Evolutionary conservation across 2,888 invertebrate genomes (phyloP).

Genomic region (Lasioglossum leucozonium): DNA sequence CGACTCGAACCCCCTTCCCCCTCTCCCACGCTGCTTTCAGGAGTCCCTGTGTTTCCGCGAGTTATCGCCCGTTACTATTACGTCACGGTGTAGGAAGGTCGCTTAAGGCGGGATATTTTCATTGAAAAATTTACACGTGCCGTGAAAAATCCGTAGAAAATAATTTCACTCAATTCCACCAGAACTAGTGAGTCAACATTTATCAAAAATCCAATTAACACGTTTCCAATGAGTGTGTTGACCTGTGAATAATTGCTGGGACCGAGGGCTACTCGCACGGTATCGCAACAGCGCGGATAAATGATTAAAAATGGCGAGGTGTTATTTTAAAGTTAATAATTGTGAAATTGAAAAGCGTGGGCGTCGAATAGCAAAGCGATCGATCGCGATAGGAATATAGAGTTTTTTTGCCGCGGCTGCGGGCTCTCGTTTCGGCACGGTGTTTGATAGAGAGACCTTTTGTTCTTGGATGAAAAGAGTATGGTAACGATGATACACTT

Average conservation of each 20-base stretch:
- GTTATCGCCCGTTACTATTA: too few species aligned
- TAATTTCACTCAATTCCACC: too few species aligned
- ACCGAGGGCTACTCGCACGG: not conserved
- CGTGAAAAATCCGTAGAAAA: too few species aligned
- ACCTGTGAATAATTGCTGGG: not conserved
- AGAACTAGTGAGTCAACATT: too few species aligned
- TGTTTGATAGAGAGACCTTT: not conserved
- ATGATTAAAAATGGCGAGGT: not conserved
- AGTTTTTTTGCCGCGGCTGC: not conserved
- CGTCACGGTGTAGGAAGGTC: too few species aligned
- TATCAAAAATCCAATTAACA: too few species aligned
- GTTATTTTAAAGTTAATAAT: not conserved
- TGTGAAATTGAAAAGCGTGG: not conserved
- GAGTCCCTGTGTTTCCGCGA: slow-evolving; percentile 44
- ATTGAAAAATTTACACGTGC: too few species aligned
- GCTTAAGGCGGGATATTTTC: too few species aligned
- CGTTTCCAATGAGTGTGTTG: not conserved
- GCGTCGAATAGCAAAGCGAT: not conserved
- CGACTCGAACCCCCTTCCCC: slow-evolving; percentile 37
- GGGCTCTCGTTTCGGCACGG: not conserved
- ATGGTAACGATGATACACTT: slow-evolving; percentile 11
- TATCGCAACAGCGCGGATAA: not conserved
- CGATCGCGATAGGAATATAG: not conserved
- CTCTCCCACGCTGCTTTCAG: too few species aligned
- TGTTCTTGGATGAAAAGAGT: slow-evolving; percentile 3